A percentile compares a stretch with the other conserved stretches of the same genome.
Conservation (phyloP, 2,888 invertebrate species). For the Latrodectus hesperus region DNA sequence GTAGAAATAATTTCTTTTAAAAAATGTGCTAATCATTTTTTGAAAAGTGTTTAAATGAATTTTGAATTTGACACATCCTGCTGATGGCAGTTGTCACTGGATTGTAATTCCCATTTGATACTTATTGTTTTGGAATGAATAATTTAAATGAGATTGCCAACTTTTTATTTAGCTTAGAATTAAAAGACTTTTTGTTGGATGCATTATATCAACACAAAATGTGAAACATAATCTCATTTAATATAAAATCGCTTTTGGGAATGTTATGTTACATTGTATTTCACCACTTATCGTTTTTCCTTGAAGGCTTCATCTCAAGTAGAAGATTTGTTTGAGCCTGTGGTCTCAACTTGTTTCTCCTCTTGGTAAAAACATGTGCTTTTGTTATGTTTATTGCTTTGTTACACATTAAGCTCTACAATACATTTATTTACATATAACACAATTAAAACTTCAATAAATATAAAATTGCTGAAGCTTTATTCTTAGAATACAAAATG, state of each 20-base stretch:
- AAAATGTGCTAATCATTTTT: too few species aligned
- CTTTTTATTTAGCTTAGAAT: too few species aligned
- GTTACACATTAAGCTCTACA: constrained; percentile 25
- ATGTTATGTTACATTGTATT: constrained; percentile 59
- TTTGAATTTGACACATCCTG: too few species aligned
- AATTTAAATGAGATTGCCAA: too few species aligned
- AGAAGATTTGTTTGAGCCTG: constrained; percentile 67
- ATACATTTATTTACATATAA: not conserved
- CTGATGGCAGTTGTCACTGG: too few species aligned
- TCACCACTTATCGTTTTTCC: constrained; percentile 66
- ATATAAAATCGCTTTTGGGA: constrained; percentile 13
- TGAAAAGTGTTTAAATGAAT: too few species aligned
- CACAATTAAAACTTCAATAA: too few species aligned
- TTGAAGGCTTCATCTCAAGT: constrained; percentile 58
- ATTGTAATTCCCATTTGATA: too few species aligned
- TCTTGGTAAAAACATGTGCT: constrained; percentile 69
- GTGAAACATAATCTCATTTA: not conserved
- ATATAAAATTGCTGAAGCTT: too few species aligned
- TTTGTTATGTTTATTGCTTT: constrained; percentile 50
- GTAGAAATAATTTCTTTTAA: too few species aligned
- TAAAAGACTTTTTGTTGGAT: not conserved
- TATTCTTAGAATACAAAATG: too few species aligned
- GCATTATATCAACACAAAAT: not conserved
- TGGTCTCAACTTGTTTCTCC: constrained; percentile 55
- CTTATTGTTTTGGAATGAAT: not conserved